Evolutionary conservation across 1,140 invertebrate genomes (phyloP), one percentile per base, ranked within the genome.

Genomic region (Pararge aegeria): DNA sequence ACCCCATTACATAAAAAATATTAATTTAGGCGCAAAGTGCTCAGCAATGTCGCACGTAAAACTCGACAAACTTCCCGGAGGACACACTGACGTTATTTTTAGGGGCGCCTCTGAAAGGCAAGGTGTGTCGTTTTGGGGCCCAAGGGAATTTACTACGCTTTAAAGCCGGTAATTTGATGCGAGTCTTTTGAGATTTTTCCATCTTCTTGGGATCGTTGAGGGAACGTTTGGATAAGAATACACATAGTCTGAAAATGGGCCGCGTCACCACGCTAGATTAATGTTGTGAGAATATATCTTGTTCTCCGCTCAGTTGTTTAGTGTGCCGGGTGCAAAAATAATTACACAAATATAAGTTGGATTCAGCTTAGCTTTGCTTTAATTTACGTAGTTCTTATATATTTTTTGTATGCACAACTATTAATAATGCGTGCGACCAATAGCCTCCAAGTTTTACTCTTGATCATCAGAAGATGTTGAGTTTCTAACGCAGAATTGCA

Each of bases 101-200:
- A 80, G 78, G 78, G 78, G 70, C 70, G 73, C 68, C 72, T 69
- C 71, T 83, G 78, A 80, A 84, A 87, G 80, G 78, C 66, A 79
- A 84, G 83, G 76, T 83, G 74, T 83, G 72, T 78, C 70, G 76
- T 73, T 70, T 70, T 64, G 55, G 42, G 57, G 66, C 79, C 73
- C 77, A 53, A 59, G 76, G 77, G 85, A 81, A 80, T 84, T 75
- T 68, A 40, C 75, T 75, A 70, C 75, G 75, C 77, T 88, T 88
- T 84, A 86, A 83, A 80, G 74, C 78, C 73, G 78, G 81, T 86
- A 88, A 88, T 88, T 86, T 84, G 84, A 87, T 82, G 81, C 78
- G 82, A 84, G 78, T 77, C 78, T 84, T 84, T 80, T 64, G 73
- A 86, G 82, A 84, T 84, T 85, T 85, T 87, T 83, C 77, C 78